Conservation (phyloP, 2,113 vertebrate species). For the Crypturellus undulatus region DNA sequence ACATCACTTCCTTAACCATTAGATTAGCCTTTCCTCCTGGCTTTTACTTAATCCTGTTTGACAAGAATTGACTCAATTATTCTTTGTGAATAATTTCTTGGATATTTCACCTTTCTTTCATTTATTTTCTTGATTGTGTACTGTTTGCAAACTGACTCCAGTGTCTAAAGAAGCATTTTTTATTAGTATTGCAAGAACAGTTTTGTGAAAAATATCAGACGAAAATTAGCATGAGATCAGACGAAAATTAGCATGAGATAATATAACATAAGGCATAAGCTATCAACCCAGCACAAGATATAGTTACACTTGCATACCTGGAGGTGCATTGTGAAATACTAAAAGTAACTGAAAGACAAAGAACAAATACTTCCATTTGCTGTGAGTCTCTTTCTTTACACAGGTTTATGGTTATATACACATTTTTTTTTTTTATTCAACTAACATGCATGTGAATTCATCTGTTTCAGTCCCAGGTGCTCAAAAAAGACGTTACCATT, state of each 20-base stretch:
- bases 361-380: background rate
- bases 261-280: background rate
- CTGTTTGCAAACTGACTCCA: background rate
- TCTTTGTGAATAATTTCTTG: background rate
- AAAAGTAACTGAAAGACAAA: background rate
- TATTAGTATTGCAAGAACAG: background rate
- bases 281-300: background rate
- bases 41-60: conserved; percentile 15
- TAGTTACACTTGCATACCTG: background rate
- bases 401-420: fast-evolving
- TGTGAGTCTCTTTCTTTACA: background rate
- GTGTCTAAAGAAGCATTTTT: background rate
- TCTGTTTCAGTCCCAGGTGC: background rate
- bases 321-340: background rate
- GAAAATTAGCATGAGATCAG: background rate
- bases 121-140: background rate
- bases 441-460: background rate
- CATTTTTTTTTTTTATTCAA: background rate
- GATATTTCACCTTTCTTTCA: background rate
- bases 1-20: conserved; percentile 7
- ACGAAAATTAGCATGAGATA: background rate
- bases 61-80: background rate
- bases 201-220: background rate
- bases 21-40: conserved; percentile 26
- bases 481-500: background rate